Percentiles rank a stretch among this genome's conserved stretches.
Evolutionary conservation across 2,888 invertebrate genomes (phyloP).

Genomic region (Caprella mutica): DNA sequence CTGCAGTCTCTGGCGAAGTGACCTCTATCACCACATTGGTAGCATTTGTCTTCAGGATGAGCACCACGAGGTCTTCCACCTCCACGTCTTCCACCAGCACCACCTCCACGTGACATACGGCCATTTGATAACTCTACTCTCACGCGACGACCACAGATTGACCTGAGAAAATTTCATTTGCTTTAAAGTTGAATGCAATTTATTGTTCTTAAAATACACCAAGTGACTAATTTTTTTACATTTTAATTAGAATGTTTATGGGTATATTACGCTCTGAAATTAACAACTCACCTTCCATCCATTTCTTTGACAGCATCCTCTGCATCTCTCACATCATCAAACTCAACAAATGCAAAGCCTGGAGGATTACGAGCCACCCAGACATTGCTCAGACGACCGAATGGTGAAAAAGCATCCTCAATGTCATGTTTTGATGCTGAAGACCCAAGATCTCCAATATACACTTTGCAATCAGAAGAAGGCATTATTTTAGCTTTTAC

Average conservation of each 20-base stretch:
- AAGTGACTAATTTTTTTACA: background rate
- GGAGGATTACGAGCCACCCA: conserved; percentile 92
- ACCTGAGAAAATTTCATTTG: conserved; percentile 38
- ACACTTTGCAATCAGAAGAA: conserved; percentile 68
- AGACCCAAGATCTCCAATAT: conserved; percentile 80
- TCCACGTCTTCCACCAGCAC: background rate
- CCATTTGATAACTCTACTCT: conserved; percentile 88
- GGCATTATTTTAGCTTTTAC: background rate
- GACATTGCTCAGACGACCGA: conserved; percentile 76
- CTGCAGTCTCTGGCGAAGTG: conserved; percentile 88
- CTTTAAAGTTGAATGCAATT: too few relatives aligned
- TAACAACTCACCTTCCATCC: conserved; percentile 69
- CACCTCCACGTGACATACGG: conserved; percentile 41
- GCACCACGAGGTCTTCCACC: conserved; percentile 3
- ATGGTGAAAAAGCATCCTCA: conserved; percentile 74
- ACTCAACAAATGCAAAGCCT: conserved; percentile 82
- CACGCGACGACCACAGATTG: conserved; percentile 71
- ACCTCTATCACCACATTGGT: conserved; percentile 85
- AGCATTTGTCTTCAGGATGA: conserved; percentile 82
- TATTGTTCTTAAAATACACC: too few relatives aligned
- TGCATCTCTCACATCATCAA: conserved; percentile 81
- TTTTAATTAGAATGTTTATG: background rate
- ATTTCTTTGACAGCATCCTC: conserved; percentile 72
- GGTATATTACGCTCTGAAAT: too few relatives aligned
- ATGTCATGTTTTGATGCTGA: conserved; percentile 81